phyloP scores from a whole-genome alignment of 1,140 invertebrate species.

The Teleogryllus occipitalis region DNA sequence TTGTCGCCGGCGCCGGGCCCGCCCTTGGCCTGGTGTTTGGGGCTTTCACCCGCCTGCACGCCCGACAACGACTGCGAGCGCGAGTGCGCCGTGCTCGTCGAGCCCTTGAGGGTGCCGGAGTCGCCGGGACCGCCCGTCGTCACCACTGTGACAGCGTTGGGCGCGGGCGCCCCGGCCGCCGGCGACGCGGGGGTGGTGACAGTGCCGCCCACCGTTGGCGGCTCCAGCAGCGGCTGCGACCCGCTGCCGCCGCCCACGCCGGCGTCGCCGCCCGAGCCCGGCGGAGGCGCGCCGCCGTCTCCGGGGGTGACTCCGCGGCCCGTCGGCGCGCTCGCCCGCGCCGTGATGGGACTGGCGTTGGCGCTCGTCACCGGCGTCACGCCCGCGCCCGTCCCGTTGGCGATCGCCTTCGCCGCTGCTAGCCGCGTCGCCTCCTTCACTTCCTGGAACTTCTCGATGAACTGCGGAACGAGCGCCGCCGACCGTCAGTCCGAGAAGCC shows the following conservation, averaged over 20 bases:
- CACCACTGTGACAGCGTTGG: neutral
- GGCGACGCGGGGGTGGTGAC: slow-evolving; percentile 31
- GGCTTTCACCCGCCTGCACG: slow-evolving; percentile 44
- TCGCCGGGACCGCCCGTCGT: slow-evolving; percentile 20
- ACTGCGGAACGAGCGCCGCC: slow-evolving; percentile 46
- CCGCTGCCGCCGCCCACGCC: neutral
- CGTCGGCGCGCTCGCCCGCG: slow-evolving; percentile 47
- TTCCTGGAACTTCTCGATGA: slow-evolving; percentile 98
- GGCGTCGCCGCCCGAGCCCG: neutral
- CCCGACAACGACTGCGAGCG: slow-evolving; percentile 46
- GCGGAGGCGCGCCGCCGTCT: neutral
- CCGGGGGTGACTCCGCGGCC: slow-evolving; percentile 32
- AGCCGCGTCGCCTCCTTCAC: slow-evolving; percentile 88
- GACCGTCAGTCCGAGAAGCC: too few species aligned
- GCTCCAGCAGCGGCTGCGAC: slow-evolving; percentile 36
- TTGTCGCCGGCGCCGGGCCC: slow-evolving; percentile 16
- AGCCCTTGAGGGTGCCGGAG: slow-evolving; percentile 30
- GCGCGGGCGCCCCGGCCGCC: slow-evolving; percentile 21
- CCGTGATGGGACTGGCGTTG: slow-evolving; percentile 72
- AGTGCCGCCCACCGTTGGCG: slow-evolving; percentile 28
- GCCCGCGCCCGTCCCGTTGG: slow-evolving; percentile 57
- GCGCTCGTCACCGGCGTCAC: slow-evolving; percentile 75
- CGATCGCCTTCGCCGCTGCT: slow-evolving; percentile 48
- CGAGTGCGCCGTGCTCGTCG: slow-evolving; percentile 35
- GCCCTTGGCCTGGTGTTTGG: slow-evolving; percentile 47